Conservation (phyloP, 2,888 invertebrate species). For the Limulus polyphemus region DNA sequence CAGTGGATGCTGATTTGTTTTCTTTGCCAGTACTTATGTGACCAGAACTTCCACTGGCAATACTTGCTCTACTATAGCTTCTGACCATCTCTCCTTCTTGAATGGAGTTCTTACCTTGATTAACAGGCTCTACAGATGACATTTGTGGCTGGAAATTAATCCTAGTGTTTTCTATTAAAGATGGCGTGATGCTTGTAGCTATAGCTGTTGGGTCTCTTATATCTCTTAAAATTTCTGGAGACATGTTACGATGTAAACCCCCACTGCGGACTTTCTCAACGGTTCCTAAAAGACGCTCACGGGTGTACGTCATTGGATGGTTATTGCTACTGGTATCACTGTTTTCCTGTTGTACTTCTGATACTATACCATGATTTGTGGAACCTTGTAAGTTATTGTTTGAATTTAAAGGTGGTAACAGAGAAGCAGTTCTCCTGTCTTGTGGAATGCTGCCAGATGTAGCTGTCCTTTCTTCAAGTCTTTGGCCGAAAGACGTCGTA, state of each 20-base stretch:
- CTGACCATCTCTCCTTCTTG: constrained; percentile 8
- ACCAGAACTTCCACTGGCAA: constrained; percentile 25
- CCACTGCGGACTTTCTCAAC: constrained; percentile 31
- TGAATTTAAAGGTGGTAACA: too few species aligned
- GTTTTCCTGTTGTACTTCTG: too few species aligned
- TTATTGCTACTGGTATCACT: neutral
- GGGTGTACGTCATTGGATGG: constrained; percentile 29
- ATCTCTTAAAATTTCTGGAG: constrained; percentile 20
- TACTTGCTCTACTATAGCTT: constrained; percentile 20
- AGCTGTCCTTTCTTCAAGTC: too few species aligned
- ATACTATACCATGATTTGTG: too few species aligned
- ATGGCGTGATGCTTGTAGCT: constrained; percentile 8
- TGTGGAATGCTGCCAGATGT: too few species aligned
- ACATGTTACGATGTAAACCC: constrained; percentile 22
- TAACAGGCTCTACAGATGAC: neutral
- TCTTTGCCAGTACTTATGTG: constrained; percentile 30
- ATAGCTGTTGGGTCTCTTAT: constrained; percentile 4
- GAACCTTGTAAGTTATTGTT: too few species aligned
- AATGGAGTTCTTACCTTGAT: neutral
- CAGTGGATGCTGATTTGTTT: constrained; percentile 28
- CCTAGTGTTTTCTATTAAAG: too few species aligned
- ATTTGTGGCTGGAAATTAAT: too few species aligned
- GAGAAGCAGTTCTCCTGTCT: too few species aligned
- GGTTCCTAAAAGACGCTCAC: constrained; percentile 30
- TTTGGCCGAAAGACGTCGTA: too few species aligned